phyloP scores from a whole-genome alignment of 2,113 vertebrate species.

The Thymallus thymallus region DNA sequence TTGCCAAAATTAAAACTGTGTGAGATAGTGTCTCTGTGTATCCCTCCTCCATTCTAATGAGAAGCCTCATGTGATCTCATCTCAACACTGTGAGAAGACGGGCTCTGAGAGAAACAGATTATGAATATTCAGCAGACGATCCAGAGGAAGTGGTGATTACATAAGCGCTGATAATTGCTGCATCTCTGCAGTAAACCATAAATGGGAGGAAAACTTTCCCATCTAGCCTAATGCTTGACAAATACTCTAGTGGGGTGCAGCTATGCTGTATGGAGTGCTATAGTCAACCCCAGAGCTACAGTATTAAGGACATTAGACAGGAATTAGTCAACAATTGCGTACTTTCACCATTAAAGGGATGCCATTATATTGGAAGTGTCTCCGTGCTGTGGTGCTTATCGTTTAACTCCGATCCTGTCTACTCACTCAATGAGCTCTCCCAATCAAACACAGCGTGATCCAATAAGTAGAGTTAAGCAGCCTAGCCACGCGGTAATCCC shows the following conservation, averaged over 20 bases:
- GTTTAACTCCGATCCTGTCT: background rate
- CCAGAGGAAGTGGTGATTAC: constrained; percentile 29
- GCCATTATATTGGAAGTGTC: background rate
- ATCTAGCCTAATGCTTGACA: background rate
- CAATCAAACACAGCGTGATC: constrained; percentile 39
- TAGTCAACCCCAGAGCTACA: background rate
- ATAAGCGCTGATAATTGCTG: constrained; percentile 42
- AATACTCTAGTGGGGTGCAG: constrained; percentile 21
- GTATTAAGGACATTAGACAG: too few relatives aligned
- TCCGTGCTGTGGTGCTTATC: background rate
- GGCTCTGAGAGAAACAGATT: constrained; percentile 9
- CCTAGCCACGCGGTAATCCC: constrained; percentile 23
- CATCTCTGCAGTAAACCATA: constrained; percentile 10
- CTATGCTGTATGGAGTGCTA: constrained; percentile 29
- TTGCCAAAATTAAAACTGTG: constrained; percentile 6
- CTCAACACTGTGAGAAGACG: constrained; percentile 36
- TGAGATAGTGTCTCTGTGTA: constrained; percentile 7
- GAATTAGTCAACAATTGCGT: too few relatives aligned
- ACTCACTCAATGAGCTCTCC: constrained; percentile 23
- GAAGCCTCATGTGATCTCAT: constrained; percentile 28
- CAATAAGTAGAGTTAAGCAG: constrained; percentile 23
- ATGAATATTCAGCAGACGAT: constrained; percentile 68
- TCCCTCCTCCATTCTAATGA: constrained; percentile 20
- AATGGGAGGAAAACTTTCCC: constrained; percentile 2
- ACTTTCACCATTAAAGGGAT: background rate